Base-by-base conservation (phyloP, 1,140 invertebrate species). In the Lordiphosa stackelbergi region DNA sequence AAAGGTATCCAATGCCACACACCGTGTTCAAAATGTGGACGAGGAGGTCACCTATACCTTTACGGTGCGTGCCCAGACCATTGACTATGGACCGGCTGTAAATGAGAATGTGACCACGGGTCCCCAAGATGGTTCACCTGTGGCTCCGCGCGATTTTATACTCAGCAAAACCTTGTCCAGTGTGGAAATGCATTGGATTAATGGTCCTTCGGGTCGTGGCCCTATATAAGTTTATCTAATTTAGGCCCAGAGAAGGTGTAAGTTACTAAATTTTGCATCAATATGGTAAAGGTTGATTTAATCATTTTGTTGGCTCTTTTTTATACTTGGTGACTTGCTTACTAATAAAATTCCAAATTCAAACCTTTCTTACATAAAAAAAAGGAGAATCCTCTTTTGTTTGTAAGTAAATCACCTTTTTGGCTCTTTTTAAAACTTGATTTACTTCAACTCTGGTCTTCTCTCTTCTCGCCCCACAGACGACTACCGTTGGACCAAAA, bases 41-140 rank as follows among this genome's bases (percentile, higher is more conserved):
- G 97, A 99, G 89, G 93, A 97, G 88, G 94, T 95, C 1, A 94
- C 93, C 7, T 99, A 99, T 87, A 94, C 93, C 9, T 98, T 99
- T 87, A 93, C 91, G 10, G 95, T 99, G 28, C 91, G 94, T 69
- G 97, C 96, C 0, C 93, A 96, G 87, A 99, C 97, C 7, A 91
- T 94, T 45, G 95, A 95, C 75, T 92, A 93, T 87, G 96, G 96
- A 1, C 94, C 94, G 1, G 90, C 93, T 5, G 88, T 93, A 9
- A 91, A 90, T 36, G 93, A 91, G 49, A 97, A 96, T 88, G 94
- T 97, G 4, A 97, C 94, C 5, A 98, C 96, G 1, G 97, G 97
- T 13, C 96, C 97, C n/a, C 97, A 98, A 88, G 91, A 93, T 79
- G 97, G 96, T 34, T 97, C 96, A 0, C 97, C 97, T 11, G 91